Base-by-base conservation (phyloP, 2,797 vertebrate genomes). In the Silurus aristotelis region DNA sequence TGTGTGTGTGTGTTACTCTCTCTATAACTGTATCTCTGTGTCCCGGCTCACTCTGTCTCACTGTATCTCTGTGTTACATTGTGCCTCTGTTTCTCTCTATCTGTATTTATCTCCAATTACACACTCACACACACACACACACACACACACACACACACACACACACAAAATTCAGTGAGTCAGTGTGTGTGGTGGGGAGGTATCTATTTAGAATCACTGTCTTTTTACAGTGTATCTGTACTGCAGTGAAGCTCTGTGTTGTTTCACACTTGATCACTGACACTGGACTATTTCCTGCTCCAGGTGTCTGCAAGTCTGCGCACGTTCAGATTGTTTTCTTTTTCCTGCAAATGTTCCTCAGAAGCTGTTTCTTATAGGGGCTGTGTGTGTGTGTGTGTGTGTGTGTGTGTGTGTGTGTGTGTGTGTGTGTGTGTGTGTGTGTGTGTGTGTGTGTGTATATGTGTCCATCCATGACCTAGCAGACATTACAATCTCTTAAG, bases 351-450 rank as follows among this genome's bases (percentile, higher is more conserved):
- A 15, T 6, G 71, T n/a, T 8, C 55, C 17, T 55, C 25, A 27
- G 15, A 55, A 68, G 43, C 25, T 55, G n/a, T 12, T 17, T 7
- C 22, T 80, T 76, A 38, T 83, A 38, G 1, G 8, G 71, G 43
- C 15, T 66, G 27, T 58, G 31, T 64, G 72, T 6, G 84, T 84
- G 84, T 85, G 82, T 72, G 86, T 87, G 87, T 87, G 83, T 31
- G 67, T 61, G 13, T 43, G 83, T 14, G 64, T 27, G 15, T 43
- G 27, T 64, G 20, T 72, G 84, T 70, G 64, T 82, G 38, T 67
- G 66, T 77, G 83, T 84, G 55, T 31, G 84, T n/a, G 38, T 72
- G 38, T 72, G 70, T 72, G 70, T 71, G 70, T 77, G 43, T 73
- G 84, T 76, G 71, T 73, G 56, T 61, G 67, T 55, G 66, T 64